Base-by-base conservation (phyloP, 1,140 invertebrate genomes). In the Galleria mellonella region DNA sequence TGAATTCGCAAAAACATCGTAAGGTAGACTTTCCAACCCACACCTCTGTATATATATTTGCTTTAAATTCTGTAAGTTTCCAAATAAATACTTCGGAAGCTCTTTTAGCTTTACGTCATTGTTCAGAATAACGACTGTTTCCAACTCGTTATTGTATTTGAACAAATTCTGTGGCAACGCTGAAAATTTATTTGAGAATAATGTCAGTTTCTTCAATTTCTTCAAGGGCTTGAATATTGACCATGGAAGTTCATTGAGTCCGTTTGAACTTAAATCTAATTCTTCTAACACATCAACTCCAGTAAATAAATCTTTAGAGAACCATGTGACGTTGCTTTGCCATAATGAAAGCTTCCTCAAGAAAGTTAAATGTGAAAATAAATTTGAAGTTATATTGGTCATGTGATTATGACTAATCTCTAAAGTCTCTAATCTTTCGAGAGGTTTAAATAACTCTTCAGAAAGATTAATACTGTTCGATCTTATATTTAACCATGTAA, bases 351-450 rank as follows among this genome's bases (percentile, higher is more conserved):
- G 62, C 17, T 87, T 85, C 44, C 75, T 72, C 29, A 93, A 58
- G 42, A 88, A 87, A 13, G 76, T 78, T 51, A 91, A 79, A 66
- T 90, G 87, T 31, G 83, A 74, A 56, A 93, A 92, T 30, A 90
- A 72, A 9, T 87, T 89, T 2, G 76, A 76, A 9, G 89, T 87
- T 51, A 92, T 70, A 56, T 83, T 77, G 3, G 68, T 76, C 54
- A 92, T 64, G 36, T 88, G 86, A 56, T 92, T 92, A 40, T 87
- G 79, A 29, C 89, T 90, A 42, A 93, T 74, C 59, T 92, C 90
- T 17, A 93, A 83, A 33, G 87, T 87, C 47, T 89, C 70, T 7
- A 92, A 66, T 46, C 86, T 87, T 10, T 86, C 81, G 9, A 89
- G 62, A 2, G 84, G 67, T 35, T 87, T 77, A 42, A 91, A 89